These are phyloP conservation scores for Galerucella pusilla DNA, from an alignment of 2,888 invertebrate species.

Conservation along the genomic window DNA sequence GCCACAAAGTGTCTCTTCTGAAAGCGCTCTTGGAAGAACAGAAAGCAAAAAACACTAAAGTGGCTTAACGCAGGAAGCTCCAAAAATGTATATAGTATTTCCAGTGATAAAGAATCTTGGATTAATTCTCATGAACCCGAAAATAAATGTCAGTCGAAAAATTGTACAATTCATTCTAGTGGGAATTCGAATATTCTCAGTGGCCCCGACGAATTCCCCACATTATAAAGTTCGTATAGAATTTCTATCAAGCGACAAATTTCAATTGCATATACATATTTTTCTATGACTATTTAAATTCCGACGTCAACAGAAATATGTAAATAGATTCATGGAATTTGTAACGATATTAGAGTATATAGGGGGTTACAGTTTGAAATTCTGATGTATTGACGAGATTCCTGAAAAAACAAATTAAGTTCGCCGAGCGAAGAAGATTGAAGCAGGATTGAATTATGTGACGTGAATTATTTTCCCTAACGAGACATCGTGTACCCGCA, in stretches of 20 bases:
- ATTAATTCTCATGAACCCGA: no score
- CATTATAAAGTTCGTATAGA: no score
- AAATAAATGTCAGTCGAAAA: no score
- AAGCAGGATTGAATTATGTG: constrained; percentile 41
- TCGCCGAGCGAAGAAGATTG: constrained; percentile 38
- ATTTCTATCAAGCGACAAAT: not conserved
- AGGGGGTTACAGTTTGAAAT: constrained; percentile 36
- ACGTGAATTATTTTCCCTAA: constrained; percentile 39
- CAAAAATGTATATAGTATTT: no score
- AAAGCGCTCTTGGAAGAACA: no score
- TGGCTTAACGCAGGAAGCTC: no score
- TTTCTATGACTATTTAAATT: constrained; percentile 18
- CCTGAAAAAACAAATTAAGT: constrained; percentile 38
- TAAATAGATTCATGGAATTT: constrained; percentile 43
- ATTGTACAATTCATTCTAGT: no score
- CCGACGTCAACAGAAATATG: constrained; percentile 26
- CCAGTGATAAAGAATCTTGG: no score
- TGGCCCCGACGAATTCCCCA: no score
- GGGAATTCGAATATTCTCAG: no score
- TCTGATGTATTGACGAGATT: constrained; percentile 42
- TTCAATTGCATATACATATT: not conserved
- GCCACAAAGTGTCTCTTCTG: no score
- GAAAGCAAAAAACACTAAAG: no score
- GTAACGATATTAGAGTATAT: constrained; percentile 40
- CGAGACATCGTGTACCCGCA: not conserved